Evolutionary conservation across 2,888 invertebrate species (phyloP).

Genomic region (Danaus chrysippus): DNA sequence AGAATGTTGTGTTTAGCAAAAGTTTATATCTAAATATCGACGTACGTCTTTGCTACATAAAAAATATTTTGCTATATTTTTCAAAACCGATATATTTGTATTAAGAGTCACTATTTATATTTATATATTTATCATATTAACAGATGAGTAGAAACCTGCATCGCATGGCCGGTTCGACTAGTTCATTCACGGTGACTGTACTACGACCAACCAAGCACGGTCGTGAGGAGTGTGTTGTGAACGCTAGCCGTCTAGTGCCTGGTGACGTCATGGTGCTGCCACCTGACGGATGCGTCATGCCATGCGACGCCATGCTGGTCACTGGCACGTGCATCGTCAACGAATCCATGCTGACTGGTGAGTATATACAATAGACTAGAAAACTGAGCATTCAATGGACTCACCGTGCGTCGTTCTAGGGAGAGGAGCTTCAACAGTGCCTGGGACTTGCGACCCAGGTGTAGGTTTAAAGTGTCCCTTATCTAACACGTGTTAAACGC

Average conservation of each 20-base stretch:
- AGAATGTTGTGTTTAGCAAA: too few species aligned
- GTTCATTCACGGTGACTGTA: constrained; percentile 80
- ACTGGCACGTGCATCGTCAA: constrained; percentile 95
- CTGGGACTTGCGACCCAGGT: too few species aligned
- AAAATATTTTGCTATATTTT: too few species aligned
- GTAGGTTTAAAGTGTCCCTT: too few species aligned
- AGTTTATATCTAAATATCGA: too few species aligned
- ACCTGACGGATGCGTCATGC: constrained; percentile 86
- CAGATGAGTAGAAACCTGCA: constrained; percentile 85
- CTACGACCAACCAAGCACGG: constrained; percentile 63
- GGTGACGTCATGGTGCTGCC: constrained; percentile 92
- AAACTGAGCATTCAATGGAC: too few species aligned
- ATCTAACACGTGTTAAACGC: too few species aligned
- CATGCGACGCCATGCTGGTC: constrained; percentile 91
- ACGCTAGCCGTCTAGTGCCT: constrained; percentile 85
- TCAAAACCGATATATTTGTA: too few species aligned
- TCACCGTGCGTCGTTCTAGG: too few species aligned
- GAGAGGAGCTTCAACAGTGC: too few species aligned
- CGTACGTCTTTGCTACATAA: too few species aligned
- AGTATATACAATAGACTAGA: constrained; percentile 25
- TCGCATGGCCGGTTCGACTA: constrained; percentile 82
- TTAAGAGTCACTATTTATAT: constrained; percentile 6
- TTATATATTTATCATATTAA: constrained; percentile 8
- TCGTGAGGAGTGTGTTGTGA: constrained; percentile 73
- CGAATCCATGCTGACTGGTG: constrained; percentile 96